Evolutionary conservation across 2,113 vertebrate species (phyloP).

Genomic region (Lonchura striata): DNA sequence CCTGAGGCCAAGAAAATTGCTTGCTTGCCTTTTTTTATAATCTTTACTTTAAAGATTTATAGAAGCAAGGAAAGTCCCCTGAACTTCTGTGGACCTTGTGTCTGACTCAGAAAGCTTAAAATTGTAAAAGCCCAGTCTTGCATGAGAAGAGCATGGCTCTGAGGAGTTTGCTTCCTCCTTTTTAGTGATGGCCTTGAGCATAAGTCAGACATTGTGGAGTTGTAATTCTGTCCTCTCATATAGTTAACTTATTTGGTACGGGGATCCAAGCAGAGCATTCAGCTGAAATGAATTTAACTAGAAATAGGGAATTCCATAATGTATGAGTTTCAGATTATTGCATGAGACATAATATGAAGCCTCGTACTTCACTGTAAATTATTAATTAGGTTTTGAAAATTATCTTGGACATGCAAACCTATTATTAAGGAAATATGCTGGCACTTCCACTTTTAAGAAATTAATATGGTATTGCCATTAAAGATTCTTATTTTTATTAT

Average conservation of each 20-base stretch:
- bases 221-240: neutral
- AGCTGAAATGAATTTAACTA: neutral
- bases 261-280: neutral
- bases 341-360: neutral
- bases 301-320: neutral
- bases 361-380: neutral
- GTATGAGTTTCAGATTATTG: neutral
- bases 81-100: neutral
- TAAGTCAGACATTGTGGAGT: neutral
- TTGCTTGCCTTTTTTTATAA: neutral
- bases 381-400: constrained; percentile 19
- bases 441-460: neutral
- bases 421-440: neutral
- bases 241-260: neutral
- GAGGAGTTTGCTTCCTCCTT: neutral
- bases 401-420: neutral
- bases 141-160: neutral
- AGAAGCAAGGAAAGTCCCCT: neutral
- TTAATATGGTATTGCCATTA: neutral
- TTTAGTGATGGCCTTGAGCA: neutral
- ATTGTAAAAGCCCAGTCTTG: neutral
- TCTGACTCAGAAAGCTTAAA: neutral
- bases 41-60: neutral
- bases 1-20: neutral
- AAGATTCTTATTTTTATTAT: neutral